Percentiles rank a stretch among this genome's conserved stretches.
Conservation (phyloP, 2,797 vertebrate genomes). For the Lutra lutra region DNA sequence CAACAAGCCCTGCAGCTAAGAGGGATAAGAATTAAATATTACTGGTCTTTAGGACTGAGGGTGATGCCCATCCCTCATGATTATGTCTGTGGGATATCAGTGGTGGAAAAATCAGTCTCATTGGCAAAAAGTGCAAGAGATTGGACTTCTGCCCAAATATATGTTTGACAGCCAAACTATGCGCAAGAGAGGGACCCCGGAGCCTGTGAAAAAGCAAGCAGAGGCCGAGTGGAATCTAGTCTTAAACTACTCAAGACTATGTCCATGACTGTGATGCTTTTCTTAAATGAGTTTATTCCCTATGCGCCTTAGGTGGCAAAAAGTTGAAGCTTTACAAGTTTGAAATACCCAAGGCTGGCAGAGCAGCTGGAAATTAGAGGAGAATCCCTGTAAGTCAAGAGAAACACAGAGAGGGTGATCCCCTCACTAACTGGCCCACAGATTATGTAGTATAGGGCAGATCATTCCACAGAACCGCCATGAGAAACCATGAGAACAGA, state of each 20-base stretch:
- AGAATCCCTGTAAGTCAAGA: not conserved
- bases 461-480: not conserved
- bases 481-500: not conserved
- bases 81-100: not conserved
- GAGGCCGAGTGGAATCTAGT: not conserved
- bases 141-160: not conserved
- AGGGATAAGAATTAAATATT: not conserved
- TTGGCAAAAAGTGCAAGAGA: not conserved
- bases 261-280: not conserved
- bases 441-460: not conserved
- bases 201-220: not conserved
- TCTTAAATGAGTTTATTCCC: not conserved
- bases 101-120: not conserved
- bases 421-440: not conserved
- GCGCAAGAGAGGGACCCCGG: accelerated
- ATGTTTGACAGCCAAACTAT: not conserved
- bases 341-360: not conserved
- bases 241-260: not conserved
- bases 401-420: not conserved
- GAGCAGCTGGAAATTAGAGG: not conserved
- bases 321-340: not conserved
- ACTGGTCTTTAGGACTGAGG: not conserved
- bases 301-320: not conserved
- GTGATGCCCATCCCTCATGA: not conserved
- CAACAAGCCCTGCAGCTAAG: not conserved